Conservation (phyloP, 2,888 invertebrate genomes). For the Unio delphinus region DNA sequence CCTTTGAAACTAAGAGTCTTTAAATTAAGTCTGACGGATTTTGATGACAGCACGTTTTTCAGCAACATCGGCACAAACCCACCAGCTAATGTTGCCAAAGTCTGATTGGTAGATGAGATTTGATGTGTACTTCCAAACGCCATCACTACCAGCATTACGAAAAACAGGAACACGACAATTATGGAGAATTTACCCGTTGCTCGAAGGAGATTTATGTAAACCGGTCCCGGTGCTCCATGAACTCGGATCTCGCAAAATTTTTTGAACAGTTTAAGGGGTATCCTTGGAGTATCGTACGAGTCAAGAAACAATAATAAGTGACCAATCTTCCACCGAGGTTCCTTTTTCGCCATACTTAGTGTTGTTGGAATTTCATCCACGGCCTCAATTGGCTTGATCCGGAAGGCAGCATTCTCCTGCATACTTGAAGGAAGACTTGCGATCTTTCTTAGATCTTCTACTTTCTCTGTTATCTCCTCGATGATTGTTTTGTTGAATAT, state of each 20-base stretch:
- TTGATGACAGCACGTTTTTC: slow-evolving; percentile 65
- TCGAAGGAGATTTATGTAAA: slow-evolving; percentile 61
- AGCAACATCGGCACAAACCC: slow-evolving; percentile 67
- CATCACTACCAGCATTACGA: slow-evolving; percentile 67
- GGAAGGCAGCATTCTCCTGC: slow-evolving; percentile 67
- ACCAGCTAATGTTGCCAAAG: slow-evolving; percentile 63
- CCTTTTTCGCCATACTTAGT: slow-evolving; percentile 52
- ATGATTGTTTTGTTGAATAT: slow-evolving; percentile 66
- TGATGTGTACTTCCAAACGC: slow-evolving; percentile 64
- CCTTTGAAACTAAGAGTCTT: slow-evolving; percentile 68
- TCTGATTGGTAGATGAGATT: slow-evolving; percentile 67
- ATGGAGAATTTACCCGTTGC: slow-evolving; percentile 65
- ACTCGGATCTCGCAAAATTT: slow-evolving; percentile 63
- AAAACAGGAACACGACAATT: slow-evolving; percentile 64
- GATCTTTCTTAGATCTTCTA: slow-evolving; percentile 62
- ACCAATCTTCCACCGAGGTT: slow-evolving; percentile 63
- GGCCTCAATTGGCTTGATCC: slow-evolving; percentile 56
- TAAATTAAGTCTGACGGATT: slow-evolving; percentile 62
- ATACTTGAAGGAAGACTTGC: slow-evolving; percentile 59
- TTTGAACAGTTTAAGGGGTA: slow-evolving; percentile 65
- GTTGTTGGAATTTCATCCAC: slow-evolving; percentile 52
- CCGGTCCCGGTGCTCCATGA: slow-evolving; percentile 67
- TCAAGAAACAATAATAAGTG: slow-evolving; percentile 68
- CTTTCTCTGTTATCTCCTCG: slow-evolving; percentile 61
- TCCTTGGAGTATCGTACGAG: slow-evolving; percentile 64